Conservation (phyloP, 35 echinoderm and acorn worm genomes). For the Heliocidaris tuberculata region DNA sequence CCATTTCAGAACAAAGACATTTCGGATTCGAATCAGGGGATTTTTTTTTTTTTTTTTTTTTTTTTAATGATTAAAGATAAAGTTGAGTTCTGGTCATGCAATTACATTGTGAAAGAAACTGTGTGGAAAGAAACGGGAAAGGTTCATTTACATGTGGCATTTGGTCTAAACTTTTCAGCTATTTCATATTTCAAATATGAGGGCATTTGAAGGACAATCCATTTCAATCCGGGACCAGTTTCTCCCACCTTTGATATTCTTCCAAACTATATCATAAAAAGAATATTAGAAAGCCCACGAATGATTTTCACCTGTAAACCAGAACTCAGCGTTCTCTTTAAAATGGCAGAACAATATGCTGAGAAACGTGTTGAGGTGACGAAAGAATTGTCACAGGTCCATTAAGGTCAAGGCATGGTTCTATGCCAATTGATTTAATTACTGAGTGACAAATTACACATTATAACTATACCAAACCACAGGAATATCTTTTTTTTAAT, state of each 20-base stretch:
- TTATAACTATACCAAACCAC: neutral
- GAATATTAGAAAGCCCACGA: neutral
- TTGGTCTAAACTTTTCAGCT: too few species aligned
- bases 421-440: neutral
- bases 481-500: too few species aligned
- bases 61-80: too few species aligned
- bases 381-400: neutral
- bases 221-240: neutral
- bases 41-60: too few species aligned
- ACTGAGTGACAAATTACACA: conserved; percentile 15
- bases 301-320: neutral
- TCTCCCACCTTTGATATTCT: neutral
- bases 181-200: too few species aligned
- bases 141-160: neutral
- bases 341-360: conserved; percentile 23
- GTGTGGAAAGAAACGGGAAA: too few species aligned
- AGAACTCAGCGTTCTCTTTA: neutral
- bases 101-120: too few species aligned
- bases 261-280: too few species aligned
- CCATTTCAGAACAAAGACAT: neutral
- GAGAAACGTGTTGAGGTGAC: neutral
- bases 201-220: neutral
- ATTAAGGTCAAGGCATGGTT: neutral
- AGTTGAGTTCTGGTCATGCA: too few species aligned
- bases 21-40: neutral